Evolutionary conservation across 2,113 vertebrate species (phyloP).

Genomic region (Solenodon paradoxus): DNA sequence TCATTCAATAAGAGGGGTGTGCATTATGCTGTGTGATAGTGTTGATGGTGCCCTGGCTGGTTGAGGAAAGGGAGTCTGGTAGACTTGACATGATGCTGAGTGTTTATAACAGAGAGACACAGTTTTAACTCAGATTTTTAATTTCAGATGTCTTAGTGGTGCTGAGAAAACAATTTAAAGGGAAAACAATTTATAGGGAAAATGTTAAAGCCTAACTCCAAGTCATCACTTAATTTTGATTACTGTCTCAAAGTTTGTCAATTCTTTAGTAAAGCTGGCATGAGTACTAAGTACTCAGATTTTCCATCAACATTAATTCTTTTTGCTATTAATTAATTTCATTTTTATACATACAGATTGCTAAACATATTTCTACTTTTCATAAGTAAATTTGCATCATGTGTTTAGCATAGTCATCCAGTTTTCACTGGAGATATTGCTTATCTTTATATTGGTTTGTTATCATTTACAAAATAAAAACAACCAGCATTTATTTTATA

Average conservation of each 20-base stretch:
- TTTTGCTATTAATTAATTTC: too few relatives aligned
- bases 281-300: background rate
- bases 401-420: too few relatives aligned
- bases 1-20: background rate
- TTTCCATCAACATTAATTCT: background rate
- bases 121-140: background rate
- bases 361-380: too few relatives aligned
- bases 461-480: too few relatives aligned
- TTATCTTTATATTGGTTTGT: too few relatives aligned
- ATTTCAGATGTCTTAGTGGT: background rate
- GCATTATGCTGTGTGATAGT: background rate
- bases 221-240: background rate
- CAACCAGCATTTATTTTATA: too few relatives aligned
- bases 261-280: background rate
- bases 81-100: background rate
- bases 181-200: background rate
- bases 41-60: background rate
- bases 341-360: too few relatives aligned
- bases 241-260: background rate
- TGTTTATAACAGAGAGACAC: background rate
- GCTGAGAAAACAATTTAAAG: background rate
- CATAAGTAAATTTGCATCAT: too few relatives aligned
- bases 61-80: background rate
- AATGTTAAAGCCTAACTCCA: background rate
- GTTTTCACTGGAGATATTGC: too few relatives aligned